phyloP scores from a whole-genome alignment of 53 echinoderm and acorn worm species.

The Antedon mediterranea region DNA sequence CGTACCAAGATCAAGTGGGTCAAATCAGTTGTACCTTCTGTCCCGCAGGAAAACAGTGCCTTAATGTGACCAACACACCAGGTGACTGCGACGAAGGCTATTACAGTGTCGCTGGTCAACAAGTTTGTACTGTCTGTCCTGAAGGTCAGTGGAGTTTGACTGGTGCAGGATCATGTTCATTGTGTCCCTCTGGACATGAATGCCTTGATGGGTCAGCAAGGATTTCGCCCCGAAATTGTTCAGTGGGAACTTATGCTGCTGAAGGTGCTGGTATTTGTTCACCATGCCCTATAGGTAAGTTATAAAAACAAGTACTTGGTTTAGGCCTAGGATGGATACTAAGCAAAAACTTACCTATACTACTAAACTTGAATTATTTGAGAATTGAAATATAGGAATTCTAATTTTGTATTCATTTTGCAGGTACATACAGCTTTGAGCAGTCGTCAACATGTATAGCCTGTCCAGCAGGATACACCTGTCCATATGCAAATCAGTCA shows the following conservation, averaged over 20 bases:
- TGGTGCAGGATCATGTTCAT: constrained; percentile 37
- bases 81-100: constrained; percentile 56
- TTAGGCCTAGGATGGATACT: too few relatives aligned
- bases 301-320: too few relatives aligned
- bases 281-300: constrained; percentile 59
- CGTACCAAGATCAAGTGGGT: constrained; percentile 71
- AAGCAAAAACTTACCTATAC: too few relatives aligned
- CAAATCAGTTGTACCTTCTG: constrained; percentile 57
- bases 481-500: constrained; percentile 32
- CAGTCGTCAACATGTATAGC: constrained; percentile 35
- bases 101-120: constrained; percentile 73
- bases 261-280: constrained; percentile 63
- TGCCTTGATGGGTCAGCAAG: constrained; percentile 53
- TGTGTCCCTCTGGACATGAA: constrained; percentile 72
- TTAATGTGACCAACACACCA: constrained; percentile 41
- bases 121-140: constrained; percentile 40
- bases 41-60: constrained; percentile 62
- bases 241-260: constrained; percentile 56
- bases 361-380: too few relatives aligned
- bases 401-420: neutral
- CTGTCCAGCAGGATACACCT: constrained; percentile 63
- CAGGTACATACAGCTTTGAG: constrained; percentile 67
- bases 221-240: constrained; percentile 49
- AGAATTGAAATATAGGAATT: too few relatives aligned
- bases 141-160: constrained; percentile 58